phyloP scores from a whole-genome alignment of 2,113 vertebrate species.

The Callipepla californica region DNA sequence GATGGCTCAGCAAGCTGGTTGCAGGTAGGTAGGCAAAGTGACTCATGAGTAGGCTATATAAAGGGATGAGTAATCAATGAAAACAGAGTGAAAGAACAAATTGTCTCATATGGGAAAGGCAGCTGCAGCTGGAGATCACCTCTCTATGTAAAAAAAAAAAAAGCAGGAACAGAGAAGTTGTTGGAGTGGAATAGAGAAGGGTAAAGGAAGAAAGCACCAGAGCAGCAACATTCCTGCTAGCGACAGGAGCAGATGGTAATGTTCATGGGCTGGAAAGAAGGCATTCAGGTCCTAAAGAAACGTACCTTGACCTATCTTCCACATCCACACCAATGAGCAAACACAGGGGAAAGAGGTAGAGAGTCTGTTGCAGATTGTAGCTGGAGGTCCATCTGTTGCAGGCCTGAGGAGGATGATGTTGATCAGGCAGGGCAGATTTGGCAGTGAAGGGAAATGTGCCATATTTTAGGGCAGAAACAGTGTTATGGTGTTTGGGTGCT shows the following conservation, averaged over 20 bases:
- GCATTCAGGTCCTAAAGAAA: neutral
- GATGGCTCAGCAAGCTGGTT: neutral
- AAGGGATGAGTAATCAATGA: slow-evolving; percentile 33
- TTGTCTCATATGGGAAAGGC: neutral
- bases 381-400: neutral
- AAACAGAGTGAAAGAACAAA: slow-evolving; percentile 33
- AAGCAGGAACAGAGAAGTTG: neutral
- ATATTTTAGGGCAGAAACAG: neutral
- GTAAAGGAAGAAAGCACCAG: neutral
- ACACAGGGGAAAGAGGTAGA: neutral
- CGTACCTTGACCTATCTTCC: fast-evolving
- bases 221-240: neutral
- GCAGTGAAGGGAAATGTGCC: neutral
- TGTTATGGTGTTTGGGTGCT: neutral
- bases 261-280: neutral
- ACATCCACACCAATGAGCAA: neutral
- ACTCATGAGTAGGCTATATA: slow-evolving; percentile 31
- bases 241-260: neutral
- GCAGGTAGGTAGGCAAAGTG: slow-evolving; percentile 41
- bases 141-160: neutral
- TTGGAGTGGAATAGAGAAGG: neutral
- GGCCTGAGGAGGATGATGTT: neutral
- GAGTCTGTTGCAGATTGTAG: neutral
- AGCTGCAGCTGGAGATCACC: neutral
- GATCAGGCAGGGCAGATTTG: neutral